A percentile compares a stretch with the other conserved stretches of the same genome.
Evolutionary conservation across 2,888 invertebrate species (phyloP).

Genomic region (Synergus umbraculus): DNA sequence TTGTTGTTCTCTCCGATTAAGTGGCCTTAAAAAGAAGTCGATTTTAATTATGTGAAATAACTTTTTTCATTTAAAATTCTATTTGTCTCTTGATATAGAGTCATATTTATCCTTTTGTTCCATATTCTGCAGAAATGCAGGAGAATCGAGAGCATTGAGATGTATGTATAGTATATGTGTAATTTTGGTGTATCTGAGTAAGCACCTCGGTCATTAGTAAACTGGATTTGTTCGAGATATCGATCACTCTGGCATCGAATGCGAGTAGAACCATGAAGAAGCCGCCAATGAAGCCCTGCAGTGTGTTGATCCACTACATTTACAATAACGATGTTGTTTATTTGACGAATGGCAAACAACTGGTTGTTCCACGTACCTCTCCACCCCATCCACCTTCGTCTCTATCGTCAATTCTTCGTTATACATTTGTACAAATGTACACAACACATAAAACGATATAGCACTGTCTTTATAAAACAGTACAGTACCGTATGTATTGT

Average conservation of each 20-base stretch:
- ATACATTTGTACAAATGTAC: slow-evolving; percentile 10
- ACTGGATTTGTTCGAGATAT: slow-evolving; percentile 55
- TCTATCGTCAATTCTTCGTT: slow-evolving; percentile 52
- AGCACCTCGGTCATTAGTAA: background rate
- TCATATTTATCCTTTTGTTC: background rate
- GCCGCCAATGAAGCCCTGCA: slow-evolving; percentile 64
- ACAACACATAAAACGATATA: background rate
- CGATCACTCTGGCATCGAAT: slow-evolving; percentile 63
- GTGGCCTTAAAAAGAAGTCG: background rate
- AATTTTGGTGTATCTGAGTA: slow-evolving; percentile 4
- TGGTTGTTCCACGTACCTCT: slow-evolving; percentile 38
- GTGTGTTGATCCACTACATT: slow-evolving; percentile 67
- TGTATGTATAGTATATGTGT: background rate
- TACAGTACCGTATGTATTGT: background rate
- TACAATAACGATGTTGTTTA: slow-evolving; percentile 70
- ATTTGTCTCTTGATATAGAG: background rate
- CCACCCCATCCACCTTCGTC: slow-evolving; percentile 59
- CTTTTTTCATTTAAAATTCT: background rate
- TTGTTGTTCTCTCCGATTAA: background rate
- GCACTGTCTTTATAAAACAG: slow-evolving; percentile 13
- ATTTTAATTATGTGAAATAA: background rate
- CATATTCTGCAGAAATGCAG: background rate
- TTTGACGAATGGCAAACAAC: slow-evolving; percentile 58
- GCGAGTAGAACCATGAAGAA: slow-evolving; percentile 62
- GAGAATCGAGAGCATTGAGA: background rate